Evolutionary conservation across 2,113 vertebrate genomes (phyloP), one percentile per base, ranked within the genome.

Genomic region (Meriones unguiculatus): DNA sequence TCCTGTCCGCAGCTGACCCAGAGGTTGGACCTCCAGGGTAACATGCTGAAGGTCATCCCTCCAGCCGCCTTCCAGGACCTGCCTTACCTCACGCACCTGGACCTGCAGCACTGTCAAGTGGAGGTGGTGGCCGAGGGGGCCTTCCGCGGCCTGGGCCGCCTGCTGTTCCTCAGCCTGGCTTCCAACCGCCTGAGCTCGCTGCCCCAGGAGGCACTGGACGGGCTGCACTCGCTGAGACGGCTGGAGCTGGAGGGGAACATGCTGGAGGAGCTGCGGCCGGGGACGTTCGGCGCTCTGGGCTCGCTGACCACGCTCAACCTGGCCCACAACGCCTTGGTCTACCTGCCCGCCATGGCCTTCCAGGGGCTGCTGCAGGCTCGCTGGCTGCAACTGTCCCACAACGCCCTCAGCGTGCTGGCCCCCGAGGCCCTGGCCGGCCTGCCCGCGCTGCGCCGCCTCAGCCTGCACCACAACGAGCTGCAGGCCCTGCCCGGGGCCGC

Each of bases 131-230:
- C 98, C 28, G 99, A 99, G 96, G 99, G 99, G 0, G 99, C 99
- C 28, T 99, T 99, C 96, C 98, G 99, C 0, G 98, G 99, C 50
- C 99, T 99, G 41, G 99, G 99, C 0, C 99, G 99, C 78, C 98
- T 99, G 85, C 96, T 99, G 20, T 98, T 99, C 82, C 99, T 99
- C 93, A 99, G 99, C 97, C 97, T 99, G 98, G 99, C 99, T 88
- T 98, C 98, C 97, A 99, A 99, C 92, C 97, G 98, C 78, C 99
- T 99, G 90, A 96, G 98, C 0, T 76, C 98, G 13, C 99, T 99
- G 94, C 99, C 99, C 89, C 99, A 99, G 98, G 99, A 99, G 97
- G 99, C 99, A 0, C 98, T 99, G 80, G 99, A 99, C 0, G 99
- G 99, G 15, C 98, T 99, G 11, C 98, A 98, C 86, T 99, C 99